Percentiles rank a stretch among this genome's conserved stretches.
phyloP scores from a whole-genome alignment of 1,140 invertebrate genomes.

The Bombyx mandarina region DNA sequence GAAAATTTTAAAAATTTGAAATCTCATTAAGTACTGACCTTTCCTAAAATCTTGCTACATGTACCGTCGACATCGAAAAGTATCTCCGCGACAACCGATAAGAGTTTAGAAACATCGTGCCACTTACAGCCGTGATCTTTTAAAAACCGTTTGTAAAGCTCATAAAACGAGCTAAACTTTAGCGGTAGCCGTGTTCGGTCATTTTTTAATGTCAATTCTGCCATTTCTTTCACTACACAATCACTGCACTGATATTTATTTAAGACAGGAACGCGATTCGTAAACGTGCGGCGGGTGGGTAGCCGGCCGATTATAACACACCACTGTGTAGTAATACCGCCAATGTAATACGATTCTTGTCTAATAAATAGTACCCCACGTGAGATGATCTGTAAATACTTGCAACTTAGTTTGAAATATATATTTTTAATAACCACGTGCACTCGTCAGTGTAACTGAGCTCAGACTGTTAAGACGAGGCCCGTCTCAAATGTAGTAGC shows the following conservation, averaged over 20 bases:
- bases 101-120: slow-evolving; percentile 60
- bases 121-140: slow-evolving; percentile 64
- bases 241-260: slow-evolving; percentile 16
- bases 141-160: slow-evolving; percentile 57
- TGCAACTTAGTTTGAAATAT: slow-evolving; percentile 1
- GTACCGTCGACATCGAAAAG: slow-evolving; percentile 62
- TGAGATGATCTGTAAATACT: not conserved
- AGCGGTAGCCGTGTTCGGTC: slow-evolving; percentile 38
- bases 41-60: slow-evolving; percentile 43
- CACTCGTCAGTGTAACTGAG: slow-evolving; percentile 3
- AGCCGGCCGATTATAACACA: slow-evolving; percentile 36
- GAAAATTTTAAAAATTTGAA: no score
- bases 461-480: slow-evolving; percentile 22
- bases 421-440: not conserved
- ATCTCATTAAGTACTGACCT: slow-evolving; percentile 39
- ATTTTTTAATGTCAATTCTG: slow-evolving; percentile 43
- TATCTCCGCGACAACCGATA: slow-evolving; percentile 55
- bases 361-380: slow-evolving; percentile 6
- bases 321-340: slow-evolving; percentile 32
- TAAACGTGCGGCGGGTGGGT: slow-evolving; percentile 34
- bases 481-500: slow-evolving; percentile 16
- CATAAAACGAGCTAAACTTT: slow-evolving; percentile 49
- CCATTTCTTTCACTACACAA: slow-evolving; percentile 35
- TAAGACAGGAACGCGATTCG: slow-evolving; percentile 3
- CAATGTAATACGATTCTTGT: slow-evolving; percentile 6